A percentile compares a stretch with the other conserved stretches of the same genome.
phyloP scores from a whole-genome alignment of 2,797 vertebrate species.

The Rhadinocentrus ornatus region DNA sequence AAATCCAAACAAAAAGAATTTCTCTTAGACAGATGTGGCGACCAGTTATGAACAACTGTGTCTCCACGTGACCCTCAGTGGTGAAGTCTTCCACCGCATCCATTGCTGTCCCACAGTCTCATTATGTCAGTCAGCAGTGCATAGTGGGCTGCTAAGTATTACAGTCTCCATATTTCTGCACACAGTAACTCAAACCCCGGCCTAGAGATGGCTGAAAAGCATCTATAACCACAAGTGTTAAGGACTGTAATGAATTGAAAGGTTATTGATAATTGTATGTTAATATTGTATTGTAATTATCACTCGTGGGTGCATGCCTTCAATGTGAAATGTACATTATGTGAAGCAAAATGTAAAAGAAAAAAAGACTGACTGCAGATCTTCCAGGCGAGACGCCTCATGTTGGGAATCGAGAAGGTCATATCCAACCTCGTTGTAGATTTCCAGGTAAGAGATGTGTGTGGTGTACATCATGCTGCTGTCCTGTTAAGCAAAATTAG shows the following conservation, averaged over 20 bases:
- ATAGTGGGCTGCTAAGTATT: conserved; percentile 56
- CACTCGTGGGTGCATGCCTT: background rate
- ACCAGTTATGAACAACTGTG: conserved; percentile 39
- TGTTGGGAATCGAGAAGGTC: conserved; percentile 92
- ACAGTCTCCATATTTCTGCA: conserved; percentile 59
- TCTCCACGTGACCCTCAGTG: conserved; percentile 49
- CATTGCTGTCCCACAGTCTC: conserved; percentile 50
- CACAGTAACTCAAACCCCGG: conserved; percentile 42
- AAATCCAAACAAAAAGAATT: conserved; percentile 16
- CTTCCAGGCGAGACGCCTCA: conserved; percentile 90
- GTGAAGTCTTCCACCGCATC: conserved; percentile 55
- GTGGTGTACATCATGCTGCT: conserved; percentile 88
- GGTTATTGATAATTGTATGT: conserved; percentile 9
- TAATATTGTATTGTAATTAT: background rate
- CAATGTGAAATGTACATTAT: conserved; percentile 8
- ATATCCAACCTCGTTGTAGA: conserved; percentile 97
- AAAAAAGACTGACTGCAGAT: conserved; percentile 91
- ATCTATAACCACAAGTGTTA: conserved; percentile 41
- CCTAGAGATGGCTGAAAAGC: conserved; percentile 38
- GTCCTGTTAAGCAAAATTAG: conserved; percentile 80
- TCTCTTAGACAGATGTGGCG: conserved; percentile 19
- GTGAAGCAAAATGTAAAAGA: background rate
- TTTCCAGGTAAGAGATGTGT: conserved; percentile 97
- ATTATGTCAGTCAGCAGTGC: conserved; percentile 61
- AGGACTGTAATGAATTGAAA: conserved; percentile 29